Evolutionary conservation across 2,797 vertebrate species (phyloP).

Genomic region (Thalassophryne amazonica): DNA sequence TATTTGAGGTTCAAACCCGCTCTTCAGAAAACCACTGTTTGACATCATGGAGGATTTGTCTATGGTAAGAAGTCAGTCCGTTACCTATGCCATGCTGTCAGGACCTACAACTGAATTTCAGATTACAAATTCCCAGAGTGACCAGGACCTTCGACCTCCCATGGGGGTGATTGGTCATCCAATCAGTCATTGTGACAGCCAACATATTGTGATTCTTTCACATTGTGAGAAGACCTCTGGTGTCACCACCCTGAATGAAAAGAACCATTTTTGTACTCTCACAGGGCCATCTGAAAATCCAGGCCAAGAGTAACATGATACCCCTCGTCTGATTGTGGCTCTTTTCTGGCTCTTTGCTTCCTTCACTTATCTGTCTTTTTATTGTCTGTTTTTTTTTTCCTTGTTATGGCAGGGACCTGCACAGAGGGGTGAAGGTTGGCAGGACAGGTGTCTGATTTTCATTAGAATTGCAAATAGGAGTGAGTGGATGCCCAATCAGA

Average conservation of each 20-base stretch:
- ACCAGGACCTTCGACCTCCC: constrained; percentile 56
- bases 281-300: constrained; percentile 79
- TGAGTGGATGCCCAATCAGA: constrained; percentile 82
- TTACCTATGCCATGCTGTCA: too few species aligned
- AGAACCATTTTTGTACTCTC: constrained; percentile 72
- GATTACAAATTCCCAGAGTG: constrained; percentile 24
- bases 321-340: constrained; percentile 70
- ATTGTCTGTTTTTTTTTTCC: constrained; percentile 48
- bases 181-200: constrained; percentile 57
- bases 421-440: constrained; percentile 81
- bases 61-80: too few species aligned
- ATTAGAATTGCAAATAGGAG: constrained; percentile 92
- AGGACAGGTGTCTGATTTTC: constrained; percentile 92
- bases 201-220: constrained; percentile 67
- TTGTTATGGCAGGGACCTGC: constrained; percentile 59
- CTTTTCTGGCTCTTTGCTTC: constrained; percentile 46
- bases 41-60: too few species aligned
- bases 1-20: too few species aligned
- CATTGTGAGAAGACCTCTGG: constrained; percentile 77
- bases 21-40: too few species aligned
- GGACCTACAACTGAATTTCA: too few species aligned
- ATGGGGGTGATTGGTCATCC: constrained; percentile 56
- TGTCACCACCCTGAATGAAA: constrained; percentile 76
- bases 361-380: constrained; percentile 43
- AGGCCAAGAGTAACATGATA: constrained; percentile 78